Evolutionary conservation across 1,140 invertebrate genomes (phyloP), one percentile per base, ranked within the genome.

Genomic region (Mylabris phalerata): DNA sequence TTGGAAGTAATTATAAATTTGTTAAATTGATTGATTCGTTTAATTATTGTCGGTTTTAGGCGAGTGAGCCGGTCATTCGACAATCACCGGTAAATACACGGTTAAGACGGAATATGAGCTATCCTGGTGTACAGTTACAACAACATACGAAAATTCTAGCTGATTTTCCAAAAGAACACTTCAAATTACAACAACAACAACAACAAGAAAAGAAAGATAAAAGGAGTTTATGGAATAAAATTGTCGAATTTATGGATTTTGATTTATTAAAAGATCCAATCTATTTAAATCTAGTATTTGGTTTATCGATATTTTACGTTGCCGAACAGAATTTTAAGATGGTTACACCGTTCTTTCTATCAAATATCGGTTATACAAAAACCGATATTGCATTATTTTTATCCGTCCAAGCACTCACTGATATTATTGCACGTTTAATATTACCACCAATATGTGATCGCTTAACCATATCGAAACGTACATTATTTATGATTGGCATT

Each of bases 291-390:
- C 77, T 88, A 55, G 75, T 86, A 47, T 80, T 86, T 47, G 85
- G 85, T 1, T 73, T 86, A 11, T 86, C 85, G 39, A 77, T 87
- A 5, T 87, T 84, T 74, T 87, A 86, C 71, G 84, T 85, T 13
- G 84, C 85, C 9, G 86, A 88, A 64, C 78, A 86, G 60, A 87
- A 88, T 67, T 88, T 87, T 67, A 85, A 87, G 71, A 81, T 87
- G 78, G 81, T 88, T 47, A 85, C 82, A 40, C 85, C 86, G 9
- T 88, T 88, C 69, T 88, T 88, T 67, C 81, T 88, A 52, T 76
- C 76, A 48, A 80, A 77, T 65, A 74, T 87, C 58, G 84, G 84
- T 57, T 84, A 85, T 67, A 75, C 78, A 47, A 84, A 82, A 71
- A 73, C 76, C 4, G 84, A 87, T 57, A 79, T 84, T 5, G 86